phyloP scores from a whole-genome alignment of 2,888 invertebrate species.

The Lissocephala sabroskyi region DNA sequence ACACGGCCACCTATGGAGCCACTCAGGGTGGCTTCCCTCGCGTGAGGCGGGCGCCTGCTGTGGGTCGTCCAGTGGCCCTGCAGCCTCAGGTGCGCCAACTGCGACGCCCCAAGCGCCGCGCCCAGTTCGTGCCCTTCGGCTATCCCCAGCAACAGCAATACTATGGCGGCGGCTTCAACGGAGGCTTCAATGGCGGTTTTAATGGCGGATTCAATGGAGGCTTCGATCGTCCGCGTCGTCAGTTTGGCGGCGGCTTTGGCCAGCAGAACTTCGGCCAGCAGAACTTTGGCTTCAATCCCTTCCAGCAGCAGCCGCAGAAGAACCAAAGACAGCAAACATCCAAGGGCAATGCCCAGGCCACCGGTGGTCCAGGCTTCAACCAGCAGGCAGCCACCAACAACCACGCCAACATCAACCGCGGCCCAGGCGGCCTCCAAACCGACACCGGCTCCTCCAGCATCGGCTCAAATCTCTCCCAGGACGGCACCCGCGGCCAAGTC shows the following conservation, averaged over 20 bases:
- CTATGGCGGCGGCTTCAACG: conserved; percentile 9
- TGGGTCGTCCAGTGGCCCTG: neutral
- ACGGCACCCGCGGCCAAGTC: conserved; percentile 67
- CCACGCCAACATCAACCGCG: conserved; percentile 41
- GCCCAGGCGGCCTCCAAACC: conserved; percentile 26
- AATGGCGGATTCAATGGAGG: conserved; percentile 3
- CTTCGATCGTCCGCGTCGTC: conserved; percentile 25
- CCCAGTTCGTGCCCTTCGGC: conserved; percentile 49
- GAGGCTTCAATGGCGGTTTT: conserved; percentile 9
- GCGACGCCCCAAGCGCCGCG: conserved; percentile 44
- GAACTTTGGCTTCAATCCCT: conserved; percentile 19
- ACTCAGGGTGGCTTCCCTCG: conserved; percentile 25
- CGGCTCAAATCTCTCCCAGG: conserved; percentile 64
- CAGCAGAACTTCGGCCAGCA: neutral
- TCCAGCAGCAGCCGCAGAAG: conserved; percentile 12
- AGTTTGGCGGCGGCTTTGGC: conserved; percentile 19
- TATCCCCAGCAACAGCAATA: conserved; percentile 32
- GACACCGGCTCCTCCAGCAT: conserved; percentile 68
- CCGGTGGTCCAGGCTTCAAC: conserved; percentile 43
- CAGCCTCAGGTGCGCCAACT: conserved; percentile 5
- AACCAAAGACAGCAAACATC: conserved; percentile 5
- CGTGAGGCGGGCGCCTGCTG: conserved; percentile 24
- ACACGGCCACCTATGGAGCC: conserved; percentile 33
- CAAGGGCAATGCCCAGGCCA: conserved; percentile 42
- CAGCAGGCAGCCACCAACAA: conserved; percentile 69